phyloP scores from a whole-genome alignment of 2,888 invertebrate genomes.

The Diadromus collaris region DNA sequence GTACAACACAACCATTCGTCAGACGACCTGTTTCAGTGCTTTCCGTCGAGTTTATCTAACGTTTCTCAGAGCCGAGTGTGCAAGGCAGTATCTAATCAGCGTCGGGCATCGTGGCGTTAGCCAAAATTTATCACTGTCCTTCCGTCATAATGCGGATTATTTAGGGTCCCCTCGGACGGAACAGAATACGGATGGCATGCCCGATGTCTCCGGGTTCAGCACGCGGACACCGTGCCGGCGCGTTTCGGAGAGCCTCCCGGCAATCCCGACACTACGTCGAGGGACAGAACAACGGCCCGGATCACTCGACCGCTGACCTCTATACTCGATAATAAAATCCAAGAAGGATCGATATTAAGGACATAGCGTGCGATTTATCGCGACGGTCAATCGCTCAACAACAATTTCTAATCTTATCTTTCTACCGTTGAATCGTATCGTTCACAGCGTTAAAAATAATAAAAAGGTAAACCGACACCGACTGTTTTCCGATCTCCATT shows the following conservation, averaged over 20 bases:
- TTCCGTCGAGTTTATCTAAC: constrained; percentile 14
- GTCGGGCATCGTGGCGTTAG: constrained; percentile 59
- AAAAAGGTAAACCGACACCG: no score
- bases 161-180: constrained; percentile 57
- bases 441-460: no score
- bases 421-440: no score
- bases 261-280: constrained; percentile 14
- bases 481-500: no score
- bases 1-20: neutral
- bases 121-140: constrained; percentile 65
- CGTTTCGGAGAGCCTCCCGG: neutral
- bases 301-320: constrained; percentile 50
- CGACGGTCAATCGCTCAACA: constrained; percentile 34
- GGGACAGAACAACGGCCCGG: constrained; percentile 46
- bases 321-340: constrained; percentile 53
- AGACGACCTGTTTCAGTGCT: constrained; percentile 10
- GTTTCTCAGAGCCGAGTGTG: constrained; percentile 15
- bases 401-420: neutral
- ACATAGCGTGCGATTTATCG: constrained; percentile 45
- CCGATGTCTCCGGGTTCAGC: constrained; percentile 30
- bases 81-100: constrained; percentile 63
- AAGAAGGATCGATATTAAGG: constrained; percentile 34
- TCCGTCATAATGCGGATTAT: constrained; percentile 66
- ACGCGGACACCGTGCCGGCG: constrained; percentile 12
- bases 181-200: constrained; percentile 34